phyloP scores from a whole-genome alignment of 2,113 vertebrate genomes.

The Bolborhynchus lineola region DNA sequence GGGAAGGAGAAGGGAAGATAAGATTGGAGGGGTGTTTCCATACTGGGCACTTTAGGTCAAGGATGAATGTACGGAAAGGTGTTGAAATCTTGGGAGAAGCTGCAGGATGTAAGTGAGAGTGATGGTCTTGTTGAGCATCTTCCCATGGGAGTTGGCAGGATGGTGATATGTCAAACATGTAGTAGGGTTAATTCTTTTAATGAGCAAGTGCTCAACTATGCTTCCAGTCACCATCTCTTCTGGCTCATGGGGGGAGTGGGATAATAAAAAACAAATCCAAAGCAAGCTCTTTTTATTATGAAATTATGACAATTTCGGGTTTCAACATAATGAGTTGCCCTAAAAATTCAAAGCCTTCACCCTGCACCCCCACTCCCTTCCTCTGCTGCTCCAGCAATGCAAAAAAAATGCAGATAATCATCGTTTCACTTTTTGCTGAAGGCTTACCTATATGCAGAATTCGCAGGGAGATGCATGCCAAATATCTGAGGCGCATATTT shows the following conservation, averaged over 20 bases:
- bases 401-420: background rate
- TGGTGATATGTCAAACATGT: background rate
- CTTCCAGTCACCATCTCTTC: background rate
- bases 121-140: slow-evolving; percentile 23
- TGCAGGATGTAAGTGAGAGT: slow-evolving; percentile 19
- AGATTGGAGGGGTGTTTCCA: background rate
- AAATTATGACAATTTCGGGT: background rate
- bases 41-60: background rate
- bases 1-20: background rate
- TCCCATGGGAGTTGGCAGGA: background rate
- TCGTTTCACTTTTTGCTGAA: background rate
- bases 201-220: background rate
- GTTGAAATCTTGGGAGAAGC: slow-evolving; percentile 36
- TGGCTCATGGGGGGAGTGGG: background rate
- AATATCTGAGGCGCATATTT: background rate
- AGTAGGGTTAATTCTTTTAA: background rate
- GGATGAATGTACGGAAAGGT: background rate
- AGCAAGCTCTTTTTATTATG: background rate
- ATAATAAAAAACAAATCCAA: background rate
- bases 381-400: background rate
- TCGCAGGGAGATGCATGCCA: background rate
- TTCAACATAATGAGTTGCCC: background rate
- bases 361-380: background rate
- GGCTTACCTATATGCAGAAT: background rate
- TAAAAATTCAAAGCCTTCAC: background rate